Base-by-base conservation (phyloP, 2,113 vertebrate genomes). In the Phalacrocorax carbo region DNA sequence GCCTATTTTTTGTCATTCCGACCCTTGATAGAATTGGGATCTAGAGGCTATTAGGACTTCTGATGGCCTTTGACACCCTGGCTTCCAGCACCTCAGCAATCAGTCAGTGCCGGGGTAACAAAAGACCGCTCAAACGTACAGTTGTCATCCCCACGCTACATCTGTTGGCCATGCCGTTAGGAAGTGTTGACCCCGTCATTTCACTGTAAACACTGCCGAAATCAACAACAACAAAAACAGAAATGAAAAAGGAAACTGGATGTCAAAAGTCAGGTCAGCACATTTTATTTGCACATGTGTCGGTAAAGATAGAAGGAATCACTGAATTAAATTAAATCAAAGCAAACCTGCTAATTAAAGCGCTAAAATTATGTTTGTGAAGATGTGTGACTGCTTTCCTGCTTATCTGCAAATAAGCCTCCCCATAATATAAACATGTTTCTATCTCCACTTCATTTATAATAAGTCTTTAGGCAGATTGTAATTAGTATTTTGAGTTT, bases 321-420 rank as follows among this genome's bases (percentile, higher is more conserved):
- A 7, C 88, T 76, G 90, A 95, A 97, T 90, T 91, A 86, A 96
- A 97, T 94, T 94, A 97, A 97, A 96, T 88, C 94, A 96, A 88
- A 97, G 83, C 82, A 97, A 95, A 96, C 65, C 76, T 86, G 88
- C 87, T 96, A 96, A 97, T 92, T 96, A 95, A 96, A 97, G 80
- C 68, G 71, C 86, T 97, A 87, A 96, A 97, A 86, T 94, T 77
- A 95, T 95, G 86, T 90, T 94, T 97, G 70, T 85, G 89, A 96
- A 97, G 91, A 97, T 58, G 58, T 90, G 68, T 92, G 86, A 94
- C 95, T 88, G 48, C 54, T 94, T 95, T 93, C 55, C 85, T 86
- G 65, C 87, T 84, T 94, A 81, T 94, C 82, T 96, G 82, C 90
- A 97, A 96, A 78, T 94, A 92, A 90, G 60, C 75, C 61, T 92